Percentiles rank a stretch among this genome's conserved stretches.
Evolutionary conservation across 1,140 invertebrate species (phyloP).

Genomic region (Hyposmocoma kahamanoa): DNA sequence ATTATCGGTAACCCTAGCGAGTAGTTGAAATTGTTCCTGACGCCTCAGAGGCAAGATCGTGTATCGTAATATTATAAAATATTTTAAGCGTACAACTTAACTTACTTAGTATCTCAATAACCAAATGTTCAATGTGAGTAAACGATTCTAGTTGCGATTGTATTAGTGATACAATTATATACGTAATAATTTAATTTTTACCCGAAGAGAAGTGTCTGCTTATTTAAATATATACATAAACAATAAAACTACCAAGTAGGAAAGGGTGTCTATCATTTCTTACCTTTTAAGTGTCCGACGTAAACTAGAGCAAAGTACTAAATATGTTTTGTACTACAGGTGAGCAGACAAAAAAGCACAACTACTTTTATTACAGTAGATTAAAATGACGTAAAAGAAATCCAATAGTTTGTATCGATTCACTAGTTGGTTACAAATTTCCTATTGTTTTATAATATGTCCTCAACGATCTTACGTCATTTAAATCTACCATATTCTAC

Average conservation of each 20-base stretch:
- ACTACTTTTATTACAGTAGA: too few relatives aligned
- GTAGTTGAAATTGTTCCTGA: slow-evolving; percentile 72
- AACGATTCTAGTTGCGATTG: slow-evolving; percentile 71
- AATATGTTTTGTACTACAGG: too few relatives aligned
- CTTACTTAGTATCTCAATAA: slow-evolving; percentile 66
- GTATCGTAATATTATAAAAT: slow-evolving; percentile 56
- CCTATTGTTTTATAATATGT: too few relatives aligned
- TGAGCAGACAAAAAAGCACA: too few relatives aligned
- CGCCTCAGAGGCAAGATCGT: slow-evolving; percentile 66
- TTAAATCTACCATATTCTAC: too few relatives aligned
- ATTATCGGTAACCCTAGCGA: slow-evolving; percentile 61
- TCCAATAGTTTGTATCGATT: too few relatives aligned
- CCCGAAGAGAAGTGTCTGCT: slow-evolving; percentile 66
- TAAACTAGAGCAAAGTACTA: too few relatives aligned
- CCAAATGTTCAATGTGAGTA: slow-evolving; percentile 72
- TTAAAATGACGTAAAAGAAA: too few relatives aligned
- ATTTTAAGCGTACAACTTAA: slow-evolving; percentile 58
- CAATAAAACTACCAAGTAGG: slow-evolving; percentile 71
- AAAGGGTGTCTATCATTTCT: too few relatives aligned
- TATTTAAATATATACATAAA: slow-evolving; percentile 59
- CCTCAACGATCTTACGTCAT: too few relatives aligned
- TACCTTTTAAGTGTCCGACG: too few relatives aligned
- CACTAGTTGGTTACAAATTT: too few relatives aligned
- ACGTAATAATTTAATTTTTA: slow-evolving; percentile 74
- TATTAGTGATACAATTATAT: slow-evolving; percentile 73